These are phyloP conservation scores for Litoditis marina DNA, from an alignment of 2,888 invertebrate genomes.

Conservation along the genomic window DNA sequence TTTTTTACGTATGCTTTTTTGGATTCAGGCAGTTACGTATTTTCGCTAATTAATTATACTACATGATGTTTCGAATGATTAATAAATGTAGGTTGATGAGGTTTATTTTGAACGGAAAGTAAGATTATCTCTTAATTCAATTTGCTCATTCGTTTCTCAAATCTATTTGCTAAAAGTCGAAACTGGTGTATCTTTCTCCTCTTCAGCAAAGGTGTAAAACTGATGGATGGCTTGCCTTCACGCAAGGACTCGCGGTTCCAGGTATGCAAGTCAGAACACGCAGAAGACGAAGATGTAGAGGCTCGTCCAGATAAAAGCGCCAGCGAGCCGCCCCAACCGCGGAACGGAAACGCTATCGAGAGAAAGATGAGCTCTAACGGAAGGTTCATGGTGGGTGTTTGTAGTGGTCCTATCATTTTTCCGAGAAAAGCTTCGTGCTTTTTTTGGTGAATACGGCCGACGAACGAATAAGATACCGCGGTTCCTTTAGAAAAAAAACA, in stretches of 20 bases:
- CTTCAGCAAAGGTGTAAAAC: background rate
- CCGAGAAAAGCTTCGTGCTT: background rate
- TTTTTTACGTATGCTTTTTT: too few relatives aligned
- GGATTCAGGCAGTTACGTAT: too few relatives aligned
- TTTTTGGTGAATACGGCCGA: background rate
- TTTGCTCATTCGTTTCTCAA: background rate
- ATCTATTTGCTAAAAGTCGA: background rate
- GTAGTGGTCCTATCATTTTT: background rate
- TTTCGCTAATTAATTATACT: too few relatives aligned
- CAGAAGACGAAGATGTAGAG: slow-evolving; percentile 10
- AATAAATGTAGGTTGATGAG: too few relatives aligned
- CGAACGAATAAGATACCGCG: background rate
- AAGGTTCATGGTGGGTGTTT: slow-evolving; percentile 31
- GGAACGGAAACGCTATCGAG: background rate
- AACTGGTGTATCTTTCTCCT: too few relatives aligned
- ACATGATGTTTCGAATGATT: too few relatives aligned
- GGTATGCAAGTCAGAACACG: background rate
- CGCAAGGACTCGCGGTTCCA: slow-evolving; percentile 2
- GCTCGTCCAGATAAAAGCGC: background rate
- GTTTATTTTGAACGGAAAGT: background rate
- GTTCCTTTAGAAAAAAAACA: too few relatives aligned
- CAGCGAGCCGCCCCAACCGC: slow-evolving; percentile 7
- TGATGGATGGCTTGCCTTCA: background rate
- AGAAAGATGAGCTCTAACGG: slow-evolving; percentile 41
- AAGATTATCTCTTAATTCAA: background rate